Evolutionary conservation across 2,797 vertebrate species (phyloP).

Genomic region (Peromyscus nudipes): DNA sequence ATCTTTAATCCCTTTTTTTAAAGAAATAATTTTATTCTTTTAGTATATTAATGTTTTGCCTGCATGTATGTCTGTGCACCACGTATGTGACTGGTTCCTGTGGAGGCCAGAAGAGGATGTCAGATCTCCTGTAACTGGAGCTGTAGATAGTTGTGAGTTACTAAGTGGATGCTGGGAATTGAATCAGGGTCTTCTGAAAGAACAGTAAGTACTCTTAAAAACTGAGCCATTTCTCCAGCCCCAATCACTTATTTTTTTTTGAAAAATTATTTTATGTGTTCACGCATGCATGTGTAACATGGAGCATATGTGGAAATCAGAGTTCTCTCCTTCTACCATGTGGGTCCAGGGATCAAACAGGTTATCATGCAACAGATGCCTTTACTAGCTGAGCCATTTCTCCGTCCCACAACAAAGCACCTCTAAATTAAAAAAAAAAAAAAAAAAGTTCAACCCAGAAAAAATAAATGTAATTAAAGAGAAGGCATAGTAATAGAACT

Average conservation of each 20-base stretch:
- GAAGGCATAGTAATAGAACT: constrained; percentile 40
- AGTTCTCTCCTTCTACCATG: background rate
- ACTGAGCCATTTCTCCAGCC: background rate
- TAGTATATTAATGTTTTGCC: background rate
- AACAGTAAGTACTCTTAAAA: background rate
- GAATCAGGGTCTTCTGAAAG: background rate
- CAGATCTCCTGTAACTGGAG: background rate
- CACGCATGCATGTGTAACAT: background rate
- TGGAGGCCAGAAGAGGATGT: background rate
- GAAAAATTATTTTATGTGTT: background rate
- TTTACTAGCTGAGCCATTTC: background rate
- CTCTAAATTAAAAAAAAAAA: background rate
- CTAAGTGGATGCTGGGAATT: background rate
- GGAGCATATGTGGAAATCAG: background rate
- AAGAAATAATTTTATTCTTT: background rate
- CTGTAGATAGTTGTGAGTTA: background rate
- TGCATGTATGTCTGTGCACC: background rate
- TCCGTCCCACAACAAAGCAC: background rate
- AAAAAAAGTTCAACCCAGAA: background rate
- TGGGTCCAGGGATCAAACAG: background rate
- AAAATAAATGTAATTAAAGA: constrained; percentile 33
- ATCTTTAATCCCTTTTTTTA: background rate
- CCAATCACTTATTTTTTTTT: background rate
- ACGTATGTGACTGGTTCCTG: background rate
- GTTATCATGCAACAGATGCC: background rate